A percentile compares a stretch with the other conserved stretches of the same genome.
These are phyloP conservation scores for Glandiceps talaboti DNA, from an alignment of 53 echinoderm and acorn worm species.

Conservation along the genomic window DNA sequence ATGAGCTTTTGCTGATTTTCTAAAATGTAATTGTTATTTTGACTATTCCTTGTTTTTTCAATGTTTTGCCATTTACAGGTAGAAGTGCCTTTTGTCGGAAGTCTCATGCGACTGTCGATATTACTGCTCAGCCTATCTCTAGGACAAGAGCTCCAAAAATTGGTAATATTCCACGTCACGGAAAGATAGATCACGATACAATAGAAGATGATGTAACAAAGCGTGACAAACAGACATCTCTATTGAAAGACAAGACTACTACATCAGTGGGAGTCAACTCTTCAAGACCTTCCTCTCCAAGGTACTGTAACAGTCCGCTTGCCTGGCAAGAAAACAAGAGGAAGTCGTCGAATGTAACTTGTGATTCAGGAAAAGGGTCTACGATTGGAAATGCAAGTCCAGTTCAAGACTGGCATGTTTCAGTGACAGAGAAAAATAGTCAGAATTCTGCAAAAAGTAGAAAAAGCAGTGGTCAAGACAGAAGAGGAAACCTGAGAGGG, in stretches of 20 bases:
- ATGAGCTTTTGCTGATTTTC: too few relatives aligned
- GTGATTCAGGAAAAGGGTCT: constrained; percentile 26
- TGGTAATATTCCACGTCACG: background rate
- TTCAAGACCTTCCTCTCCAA: background rate
- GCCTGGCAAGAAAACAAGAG: background rate
- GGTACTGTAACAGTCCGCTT: background rate
- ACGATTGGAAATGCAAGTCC: constrained; percentile 15
- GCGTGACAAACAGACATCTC: background rate
- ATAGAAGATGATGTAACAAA: background rate
- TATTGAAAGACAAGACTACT: background rate
- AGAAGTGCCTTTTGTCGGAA: background rate
- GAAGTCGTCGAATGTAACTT: constrained; percentile 14
- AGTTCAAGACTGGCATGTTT: background rate
- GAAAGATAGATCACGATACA: background rate
- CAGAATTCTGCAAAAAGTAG: background rate
- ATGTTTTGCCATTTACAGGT: background rate
- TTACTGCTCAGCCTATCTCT: background rate
- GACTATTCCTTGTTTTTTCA: too few relatives aligned
- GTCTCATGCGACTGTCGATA: background rate
- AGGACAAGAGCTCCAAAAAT: background rate
- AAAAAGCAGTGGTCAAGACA: background rate
- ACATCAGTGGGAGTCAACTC: background rate
- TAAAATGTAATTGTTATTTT: too few relatives aligned
- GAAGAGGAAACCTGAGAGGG: background rate
- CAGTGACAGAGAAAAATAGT: background rate